These are phyloP conservation scores for Sphaerolaimus hirsutus DNA, from an alignment of 2,888 invertebrate species.

Conservation along the genomic window DNA sequence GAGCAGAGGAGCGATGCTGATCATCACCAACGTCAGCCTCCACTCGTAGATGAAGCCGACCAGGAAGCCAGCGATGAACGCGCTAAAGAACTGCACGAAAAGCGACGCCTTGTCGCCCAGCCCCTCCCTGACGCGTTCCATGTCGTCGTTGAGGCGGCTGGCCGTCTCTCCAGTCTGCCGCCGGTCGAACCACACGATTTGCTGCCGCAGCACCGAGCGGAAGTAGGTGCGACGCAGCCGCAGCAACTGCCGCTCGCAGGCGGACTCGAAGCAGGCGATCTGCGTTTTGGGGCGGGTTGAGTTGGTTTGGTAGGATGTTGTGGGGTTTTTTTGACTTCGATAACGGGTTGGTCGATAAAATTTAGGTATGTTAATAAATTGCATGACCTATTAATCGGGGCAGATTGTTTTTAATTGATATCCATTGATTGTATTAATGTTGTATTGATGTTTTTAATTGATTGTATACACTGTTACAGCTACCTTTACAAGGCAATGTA, in stretches of 20 bases:
- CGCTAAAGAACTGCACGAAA: conserved; percentile 27
- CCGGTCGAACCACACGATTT: conserved; percentile 25
- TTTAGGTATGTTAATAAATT: too few relatives aligned
- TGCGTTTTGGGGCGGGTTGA: too few relatives aligned
- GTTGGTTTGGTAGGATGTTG: too few relatives aligned
- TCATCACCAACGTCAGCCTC: conserved; percentile 35
- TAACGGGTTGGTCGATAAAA: too few relatives aligned
- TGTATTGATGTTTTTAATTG: too few relatives aligned
- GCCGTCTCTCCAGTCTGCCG: conserved; percentile 28
- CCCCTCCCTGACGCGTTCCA: conserved; percentile 32
- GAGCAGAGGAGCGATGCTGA: conserved; percentile 33
- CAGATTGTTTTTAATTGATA: too few relatives aligned
- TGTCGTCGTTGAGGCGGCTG: conserved; percentile 30
- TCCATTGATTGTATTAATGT: too few relatives aligned
- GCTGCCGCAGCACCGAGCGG: conserved; percentile 21
- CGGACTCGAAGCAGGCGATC: conserved; percentile 20
- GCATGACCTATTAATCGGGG: too few relatives aligned
- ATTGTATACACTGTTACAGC: too few relatives aligned
- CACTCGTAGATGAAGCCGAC: conserved; percentile 33
- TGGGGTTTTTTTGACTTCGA: too few relatives aligned
- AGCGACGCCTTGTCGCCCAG: conserved; percentile 33
- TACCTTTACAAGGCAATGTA: too few relatives aligned
- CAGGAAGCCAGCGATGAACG: conserved; percentile 29
- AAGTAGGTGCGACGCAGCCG: conserved; percentile 31
- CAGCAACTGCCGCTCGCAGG: conserved; percentile 28